phyloP scores from a whole-genome alignment of 1,140 invertebrate species.

The Oedothorax gibbosus region DNA sequence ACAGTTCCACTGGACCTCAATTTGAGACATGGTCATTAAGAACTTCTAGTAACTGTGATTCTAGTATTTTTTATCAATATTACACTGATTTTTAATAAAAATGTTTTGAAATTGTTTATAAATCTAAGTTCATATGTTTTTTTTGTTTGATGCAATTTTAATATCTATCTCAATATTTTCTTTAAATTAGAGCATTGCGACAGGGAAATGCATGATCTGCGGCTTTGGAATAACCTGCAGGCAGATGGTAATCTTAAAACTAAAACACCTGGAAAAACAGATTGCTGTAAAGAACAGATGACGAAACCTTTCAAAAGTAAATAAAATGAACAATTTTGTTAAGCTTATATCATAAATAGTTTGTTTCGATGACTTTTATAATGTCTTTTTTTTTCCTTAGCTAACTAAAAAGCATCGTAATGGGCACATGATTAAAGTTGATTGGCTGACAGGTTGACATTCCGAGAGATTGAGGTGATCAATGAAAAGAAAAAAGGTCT shows the following conservation, averaged over 20 bases:
- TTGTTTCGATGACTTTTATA: neutral
- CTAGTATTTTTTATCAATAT: too few species aligned
- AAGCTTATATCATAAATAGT: too few species aligned
- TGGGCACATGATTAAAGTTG: constrained; percentile 93
- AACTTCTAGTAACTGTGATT: too few species aligned
- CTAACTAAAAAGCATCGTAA: constrained; percentile 94
- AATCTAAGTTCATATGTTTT: too few species aligned
- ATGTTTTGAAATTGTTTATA: too few species aligned
- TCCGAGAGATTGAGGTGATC: constrained; percentile 94
- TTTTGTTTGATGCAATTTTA: neutral
- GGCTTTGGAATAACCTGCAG: constrained; percentile 73
- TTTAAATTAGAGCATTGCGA: constrained; percentile 60
- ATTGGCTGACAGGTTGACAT: constrained; percentile 96
- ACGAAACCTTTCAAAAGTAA: constrained; percentile 83
- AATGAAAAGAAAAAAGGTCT: constrained; percentile 93
- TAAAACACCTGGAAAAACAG: constrained; percentile 86
- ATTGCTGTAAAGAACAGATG: constrained; percentile 87
- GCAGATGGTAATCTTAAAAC: constrained; percentile 78
- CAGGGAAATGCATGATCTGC: constrained; percentile 73
- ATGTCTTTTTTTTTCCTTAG: constrained; percentile 64
- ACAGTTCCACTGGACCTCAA: too few species aligned
- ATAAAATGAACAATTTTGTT: too few species aligned
- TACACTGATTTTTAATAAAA: too few species aligned
- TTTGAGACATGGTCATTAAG: too few species aligned
- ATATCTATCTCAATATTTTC: neutral